Evolutionary conservation across 2,797 vertebrate species (phyloP), one percentile per base, ranked within the genome.

Genomic region (Psittacula echo): DNA sequence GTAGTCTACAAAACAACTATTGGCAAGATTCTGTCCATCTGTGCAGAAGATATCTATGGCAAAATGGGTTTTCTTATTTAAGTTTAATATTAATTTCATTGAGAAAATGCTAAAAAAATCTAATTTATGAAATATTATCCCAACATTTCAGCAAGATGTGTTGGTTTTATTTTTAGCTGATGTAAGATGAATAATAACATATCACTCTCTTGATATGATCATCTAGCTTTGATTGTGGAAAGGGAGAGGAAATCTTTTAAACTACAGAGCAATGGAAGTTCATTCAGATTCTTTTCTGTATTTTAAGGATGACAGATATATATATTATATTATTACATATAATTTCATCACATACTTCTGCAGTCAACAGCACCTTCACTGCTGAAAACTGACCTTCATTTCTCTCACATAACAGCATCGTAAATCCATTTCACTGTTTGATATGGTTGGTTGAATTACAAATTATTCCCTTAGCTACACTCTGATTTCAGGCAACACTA

Each of bases 311-410:
- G 79, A 92, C 61, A 95, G 86, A 86, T 93, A 89, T 85, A 56
- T n/a, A 60, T 24, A 24, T 58, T 58, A 24, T 58, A 34, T 60
- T 37, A 37, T 84, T 96, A 84, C 80, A 92, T 75, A 91, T 89
- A 95, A 96, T 96, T 96, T 96, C 67, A 88, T 93, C 95, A 87
- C 71, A 82, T 83, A 90, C 56, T 96, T 95, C 76, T 95, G 77
- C 90, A 94, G 85, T 64, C 89, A 95, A 93, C 92, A 94, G 53
- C 83, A 90, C 78, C 85, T 93, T 96, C 62, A 44, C 58, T 86
- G 54, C 87, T 95, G 85, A 93, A 94, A 96, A 89, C 93, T 96
- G 97, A 97, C 97, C 97, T 97, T 97, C 94, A 96, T 94, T 95
- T 94, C 78, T 94, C 91, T 87, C 91, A 44, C 20, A 14, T 82